Evolutionary conservation across 1,140 invertebrate species (phyloP).

Genomic region (Chlorops oryzae): DNA sequence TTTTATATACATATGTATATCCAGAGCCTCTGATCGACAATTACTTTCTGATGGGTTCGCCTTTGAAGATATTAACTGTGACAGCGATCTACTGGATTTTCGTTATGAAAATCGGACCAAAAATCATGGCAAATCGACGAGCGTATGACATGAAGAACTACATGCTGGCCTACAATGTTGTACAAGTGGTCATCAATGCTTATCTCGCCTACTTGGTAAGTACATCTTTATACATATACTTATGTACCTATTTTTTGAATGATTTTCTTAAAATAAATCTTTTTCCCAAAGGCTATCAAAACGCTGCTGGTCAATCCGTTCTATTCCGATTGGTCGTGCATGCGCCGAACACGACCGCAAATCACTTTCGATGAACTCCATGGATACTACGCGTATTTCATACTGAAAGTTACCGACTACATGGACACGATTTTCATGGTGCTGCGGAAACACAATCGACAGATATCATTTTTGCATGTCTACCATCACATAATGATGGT

Average conservation of each 20-base stretch:
- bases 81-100: conserved; percentile 59
- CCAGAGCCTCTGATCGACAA: too few species aligned
- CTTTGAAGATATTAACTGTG: too few species aligned
- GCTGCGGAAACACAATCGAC: conserved; percentile 73
- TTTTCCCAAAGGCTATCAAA: too few species aligned
- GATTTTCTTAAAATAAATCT: too few species aligned
- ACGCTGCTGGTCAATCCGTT: too few species aligned
- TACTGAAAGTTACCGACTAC: conserved; percentile 52
- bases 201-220: too few species aligned
- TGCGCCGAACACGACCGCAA: not conserved
- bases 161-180: conserved; percentile 64
- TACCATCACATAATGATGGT: conserved; percentile 67
- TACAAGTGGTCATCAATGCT: conserved; percentile 52
- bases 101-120: conserved; percentile 59
- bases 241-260: too few species aligned
- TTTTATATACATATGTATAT: too few species aligned
- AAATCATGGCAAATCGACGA: conserved; percentile 60
- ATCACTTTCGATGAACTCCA: not conserved
- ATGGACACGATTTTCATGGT: conserved; percentile 78
- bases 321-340: too few species aligned
- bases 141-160: conserved; percentile 60
- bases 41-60: too few species aligned
- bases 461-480: conserved; percentile 77
- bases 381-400: not conserved
- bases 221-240: too few species aligned